A percentile compares a stretch with the other conserved stretches of the same genome.
phyloP scores from a whole-genome alignment of 2,113 vertebrate genomes.

The human (Homo sapiens) region GRCh38 chr15:43947001-43947500 shows the following conservation, averaged over 20 bases:
- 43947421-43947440: constrained; percentile 7
- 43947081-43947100: constrained; percentile 45
- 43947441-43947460: not conserved
- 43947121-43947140: constrained; percentile 5
- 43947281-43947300: constrained; percentile 19
- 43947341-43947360: not conserved
- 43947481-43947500: constrained; percentile 49
- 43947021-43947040: not conserved
- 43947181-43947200: constrained; percentile 20
- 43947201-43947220: not conserved
- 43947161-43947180: constrained; percentile 37
- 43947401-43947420: constrained; percentile 32
- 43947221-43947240: constrained; percentile 43
- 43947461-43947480: constrained; percentile 31
- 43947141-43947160: not conserved
- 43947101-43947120: constrained; percentile 7
- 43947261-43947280: constrained; percentile 42
- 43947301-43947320: not conserved
- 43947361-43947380: constrained; percentile 29
- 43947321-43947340: constrained; percentile 32
- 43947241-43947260: not conserved
- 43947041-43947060: not conserved
- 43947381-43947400: constrained; percentile 27
- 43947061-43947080: not conserved
- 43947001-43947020: not conserved